Conservation (phyloP, 2,113 vertebrate genomes). For the Scortum barcoo region DNA sequence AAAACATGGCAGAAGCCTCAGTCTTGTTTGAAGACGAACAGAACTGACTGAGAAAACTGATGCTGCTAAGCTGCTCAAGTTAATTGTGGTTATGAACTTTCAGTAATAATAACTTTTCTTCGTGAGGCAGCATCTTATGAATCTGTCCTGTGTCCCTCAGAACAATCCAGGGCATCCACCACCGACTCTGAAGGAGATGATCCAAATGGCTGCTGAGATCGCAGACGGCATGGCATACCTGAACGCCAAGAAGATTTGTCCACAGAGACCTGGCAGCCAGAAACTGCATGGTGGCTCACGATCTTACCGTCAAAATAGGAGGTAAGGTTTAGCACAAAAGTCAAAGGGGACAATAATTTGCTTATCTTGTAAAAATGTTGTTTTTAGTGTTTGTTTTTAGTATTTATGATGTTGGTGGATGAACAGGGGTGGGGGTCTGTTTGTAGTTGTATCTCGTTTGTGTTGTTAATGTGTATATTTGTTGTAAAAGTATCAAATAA, state of each 20-base stretch:
- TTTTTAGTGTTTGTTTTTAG: too few relatives aligned
- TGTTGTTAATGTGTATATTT: neutral
- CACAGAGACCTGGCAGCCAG: slow-evolving; percentile 96
- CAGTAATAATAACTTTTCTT: neutral
- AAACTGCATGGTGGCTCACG: slow-evolving; percentile 97
- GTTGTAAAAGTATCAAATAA: neutral
- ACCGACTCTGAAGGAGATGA: slow-evolving; percentile 93
- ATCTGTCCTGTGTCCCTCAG: slow-evolving; percentile 74
- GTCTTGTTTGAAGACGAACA: slow-evolving; percentile 14
- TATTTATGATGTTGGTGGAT: neutral
- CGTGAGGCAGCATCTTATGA: neutral
- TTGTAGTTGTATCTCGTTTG: neutral
- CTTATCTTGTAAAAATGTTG: neutral
- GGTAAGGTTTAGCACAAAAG: slow-evolving; percentile 76
- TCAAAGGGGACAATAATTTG: neutral
- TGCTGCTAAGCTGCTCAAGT: neutral
- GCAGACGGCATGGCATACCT: slow-evolving; percentile 98
- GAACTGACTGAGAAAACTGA: neutral
- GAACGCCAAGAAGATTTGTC: slow-evolving; percentile 97
- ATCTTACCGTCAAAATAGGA: slow-evolving; percentile 96
- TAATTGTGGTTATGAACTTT: neutral
- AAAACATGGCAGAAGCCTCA: slow-evolving; percentile 4
- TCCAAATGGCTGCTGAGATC: slow-evolving; percentile 96
- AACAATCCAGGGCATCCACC: slow-evolving; percentile 94
- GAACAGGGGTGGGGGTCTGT: neutral